Evolutionary conservation across 2,888 invertebrate species (phyloP).

Genomic region (Tiliacea aurago): DNA sequence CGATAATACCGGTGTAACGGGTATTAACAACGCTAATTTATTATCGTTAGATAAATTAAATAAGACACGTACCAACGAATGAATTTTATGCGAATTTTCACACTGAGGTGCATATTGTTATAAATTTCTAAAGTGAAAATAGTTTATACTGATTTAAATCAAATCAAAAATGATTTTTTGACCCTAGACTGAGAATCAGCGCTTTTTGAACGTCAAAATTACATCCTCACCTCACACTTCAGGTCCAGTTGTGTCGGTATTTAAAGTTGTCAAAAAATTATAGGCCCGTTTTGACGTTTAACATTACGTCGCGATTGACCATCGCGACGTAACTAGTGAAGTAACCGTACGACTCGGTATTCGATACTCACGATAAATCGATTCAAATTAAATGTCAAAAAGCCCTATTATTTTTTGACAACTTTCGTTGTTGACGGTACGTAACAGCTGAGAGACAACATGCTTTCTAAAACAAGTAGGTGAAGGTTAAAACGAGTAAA

Average conservation of each 20-base stretch:
- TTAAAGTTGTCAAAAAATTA: too few species aligned
- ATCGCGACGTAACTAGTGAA: too few species aligned
- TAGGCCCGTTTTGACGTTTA: too few species aligned
- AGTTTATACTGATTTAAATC: background rate
- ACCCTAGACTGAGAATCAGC: background rate
- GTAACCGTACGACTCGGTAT: too few species aligned
- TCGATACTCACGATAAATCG: too few species aligned
- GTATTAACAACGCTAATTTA: constrained; percentile 48
- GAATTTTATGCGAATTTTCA: constrained; percentile 19
- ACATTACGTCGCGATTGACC: too few species aligned
- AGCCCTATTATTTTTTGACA: too few species aligned
- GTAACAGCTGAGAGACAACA: constrained; percentile 25
- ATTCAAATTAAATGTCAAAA: too few species aligned
- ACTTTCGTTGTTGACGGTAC: constrained; percentile 15
- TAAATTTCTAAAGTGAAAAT: background rate
- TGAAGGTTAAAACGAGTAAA: constrained; percentile 23
- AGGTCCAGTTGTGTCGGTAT: too few species aligned
- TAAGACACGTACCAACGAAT: background rate
- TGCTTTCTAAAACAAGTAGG: constrained; percentile 37
- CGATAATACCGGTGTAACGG: constrained; percentile 34
- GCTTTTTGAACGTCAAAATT: background rate
- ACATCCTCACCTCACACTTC: background rate
- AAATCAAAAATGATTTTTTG: background rate
- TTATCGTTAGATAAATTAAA: constrained; percentile 38
- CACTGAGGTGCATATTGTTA: background rate